Percentiles rank a stretch among this genome's conserved stretches.
These are phyloP conservation scores for Aethes cnicana DNA, from an alignment of 2,888 invertebrate species.

Conservation along the genomic window DNA sequence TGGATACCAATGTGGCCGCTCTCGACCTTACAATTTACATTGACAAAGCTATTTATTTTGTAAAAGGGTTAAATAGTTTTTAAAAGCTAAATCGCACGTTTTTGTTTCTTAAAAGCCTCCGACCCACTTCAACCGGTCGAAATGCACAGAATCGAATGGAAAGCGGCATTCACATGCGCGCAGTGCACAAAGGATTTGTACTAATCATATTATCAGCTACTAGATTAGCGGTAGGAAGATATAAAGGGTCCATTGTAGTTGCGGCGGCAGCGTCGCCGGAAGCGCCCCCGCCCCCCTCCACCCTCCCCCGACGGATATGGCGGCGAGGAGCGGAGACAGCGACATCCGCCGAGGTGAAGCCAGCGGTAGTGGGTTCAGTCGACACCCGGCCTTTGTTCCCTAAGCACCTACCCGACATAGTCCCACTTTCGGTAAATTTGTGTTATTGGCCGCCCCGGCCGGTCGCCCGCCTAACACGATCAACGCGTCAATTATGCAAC, in stretches of 20 bases:
- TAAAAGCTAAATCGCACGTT: too few relatives aligned
- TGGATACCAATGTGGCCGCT: too few relatives aligned
- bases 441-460: slow-evolving; percentile 44
- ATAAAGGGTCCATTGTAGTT: slow-evolving; percentile 73
- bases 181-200: slow-evolving; percentile 43
- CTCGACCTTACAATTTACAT: too few relatives aligned
- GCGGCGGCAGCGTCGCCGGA: slow-evolving; percentile 44
- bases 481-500: too few relatives aligned
- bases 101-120: background rate
- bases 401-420: slow-evolving; percentile 46
- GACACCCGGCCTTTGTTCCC: slow-evolving; percentile 47
- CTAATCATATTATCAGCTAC: slow-evolving; percentile 67
- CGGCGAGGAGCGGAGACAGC: slow-evolving; percentile 75
- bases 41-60: too few relatives aligned
- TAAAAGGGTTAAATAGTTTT: too few relatives aligned
- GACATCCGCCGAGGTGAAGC: slow-evolving; percentile 70
- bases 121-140: background rate
- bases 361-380: slow-evolving; percentile 43
- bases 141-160: slow-evolving; percentile 1
- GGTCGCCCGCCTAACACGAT: too few relatives aligned
- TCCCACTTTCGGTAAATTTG: slow-evolving; percentile 47
- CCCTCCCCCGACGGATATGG: slow-evolving; percentile 61
- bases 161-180: slow-evolving; percentile 39
- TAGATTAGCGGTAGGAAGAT: slow-evolving; percentile 73
- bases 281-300: slow-evolving; percentile 41